Evolutionary conservation across 1,140 invertebrate species (phyloP).

Genomic region (Listronotus oregonensis): DNA sequence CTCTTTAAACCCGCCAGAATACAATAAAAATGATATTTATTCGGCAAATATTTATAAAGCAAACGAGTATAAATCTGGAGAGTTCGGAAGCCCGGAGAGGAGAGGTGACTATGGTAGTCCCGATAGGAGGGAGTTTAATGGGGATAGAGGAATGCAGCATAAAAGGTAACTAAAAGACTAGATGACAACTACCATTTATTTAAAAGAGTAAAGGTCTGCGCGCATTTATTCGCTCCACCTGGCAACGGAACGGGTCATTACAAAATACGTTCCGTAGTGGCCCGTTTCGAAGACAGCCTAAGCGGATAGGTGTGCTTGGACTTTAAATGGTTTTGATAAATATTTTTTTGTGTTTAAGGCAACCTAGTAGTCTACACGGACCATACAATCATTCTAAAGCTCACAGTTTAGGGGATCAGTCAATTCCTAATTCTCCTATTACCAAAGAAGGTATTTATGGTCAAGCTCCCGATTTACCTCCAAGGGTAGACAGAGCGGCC

Average conservation of each 20-base stretch:
- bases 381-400: slow-evolving; percentile 47
- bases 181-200: too few relatives aligned
- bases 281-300: too few relatives aligned
- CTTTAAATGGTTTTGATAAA: too few relatives aligned
- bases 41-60: slow-evolving; percentile 37
- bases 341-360: slow-evolving; percentile 34
- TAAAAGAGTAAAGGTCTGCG: too few relatives aligned
- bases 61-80: slow-evolving; percentile 31
- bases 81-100: slow-evolving; percentile 20
- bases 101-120: slow-evolving; percentile 22
- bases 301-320: too few relatives aligned
- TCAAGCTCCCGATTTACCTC: slow-evolving; percentile 78
- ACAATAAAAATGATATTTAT: slow-evolving; percentile 38
- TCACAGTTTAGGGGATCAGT: slow-evolving; percentile 42
- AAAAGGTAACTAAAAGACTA: slow-evolving; percentile 19
- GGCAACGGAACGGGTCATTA: too few relatives aligned
- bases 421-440: slow-evolving; percentile 33
- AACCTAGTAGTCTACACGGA: slow-evolving; percentile 50
- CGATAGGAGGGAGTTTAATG: slow-evolving; percentile 43
- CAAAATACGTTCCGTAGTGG: too few relatives aligned
- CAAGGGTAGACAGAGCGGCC: slow-evolving; percentile 76
- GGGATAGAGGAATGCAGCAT: slow-evolving; percentile 30
- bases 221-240: too few relatives aligned
- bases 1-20: slow-evolving; percentile 36
- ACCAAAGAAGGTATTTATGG: slow-evolving; percentile 51